Percentiles rank a stretch among this genome's conserved stretches.
Conservation (phyloP, 1,140 invertebrate species). For the Colletes gigas region DNA sequence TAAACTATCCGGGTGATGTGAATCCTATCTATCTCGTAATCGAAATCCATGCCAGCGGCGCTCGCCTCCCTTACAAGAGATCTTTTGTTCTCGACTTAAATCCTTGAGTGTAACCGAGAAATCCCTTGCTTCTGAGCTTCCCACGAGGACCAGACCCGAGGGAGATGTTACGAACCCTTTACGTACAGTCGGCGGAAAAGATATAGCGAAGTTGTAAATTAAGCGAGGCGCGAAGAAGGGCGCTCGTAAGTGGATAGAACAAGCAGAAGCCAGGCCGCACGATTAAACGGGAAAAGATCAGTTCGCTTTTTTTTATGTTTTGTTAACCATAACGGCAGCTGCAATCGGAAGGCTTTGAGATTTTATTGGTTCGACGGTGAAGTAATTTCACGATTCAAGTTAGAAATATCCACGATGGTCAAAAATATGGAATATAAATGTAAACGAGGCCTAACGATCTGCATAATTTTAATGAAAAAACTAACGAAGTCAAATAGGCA, state of each 20-base stretch:
- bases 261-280: neutral
- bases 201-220: constrained; percentile 4
- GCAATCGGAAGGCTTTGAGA: neutral
- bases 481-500: no score
- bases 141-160: constrained; percentile 17
- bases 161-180: constrained; percentile 53
- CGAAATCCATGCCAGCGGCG: constrained; percentile 59
- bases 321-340: neutral
- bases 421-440: no score
- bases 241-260: neutral
- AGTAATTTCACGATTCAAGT: no score
- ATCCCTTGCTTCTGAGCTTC: constrained; percentile 26
- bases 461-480: no score
- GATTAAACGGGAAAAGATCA: neutral
- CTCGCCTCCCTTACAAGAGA: constrained; percentile 43
- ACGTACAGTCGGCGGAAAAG: constrained; percentile 10
- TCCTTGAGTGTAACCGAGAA: constrained; percentile 69
- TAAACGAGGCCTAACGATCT: no score
- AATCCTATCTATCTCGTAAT: constrained; percentile 67
- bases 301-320: neutral
- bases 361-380: neutral
- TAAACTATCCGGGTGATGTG: constrained; percentile 56
- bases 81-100: constrained; percentile 71
- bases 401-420: no score
- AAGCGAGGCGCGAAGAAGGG: neutral